phyloP scores from a whole-genome alignment of 1,140 invertebrate genomes.

The Drosophila arizonae region DNA sequence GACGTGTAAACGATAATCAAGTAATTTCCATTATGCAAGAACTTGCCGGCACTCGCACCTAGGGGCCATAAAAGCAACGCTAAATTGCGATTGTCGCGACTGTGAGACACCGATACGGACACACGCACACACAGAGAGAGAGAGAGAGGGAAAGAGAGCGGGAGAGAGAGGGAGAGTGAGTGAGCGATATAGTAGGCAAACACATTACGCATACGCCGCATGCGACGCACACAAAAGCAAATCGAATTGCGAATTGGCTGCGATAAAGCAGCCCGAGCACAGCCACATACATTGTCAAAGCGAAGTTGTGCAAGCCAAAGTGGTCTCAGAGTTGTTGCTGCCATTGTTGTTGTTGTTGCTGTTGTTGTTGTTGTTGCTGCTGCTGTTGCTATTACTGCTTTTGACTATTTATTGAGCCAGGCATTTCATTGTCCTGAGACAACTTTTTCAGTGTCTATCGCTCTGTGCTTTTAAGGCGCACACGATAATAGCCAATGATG shows the following conservation, averaged over 20 bases:
- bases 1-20: conserved; percentile 80
- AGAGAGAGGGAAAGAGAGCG: conserved; percentile 5
- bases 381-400: conserved; percentile 22
- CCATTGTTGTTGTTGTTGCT: conserved; percentile 3
- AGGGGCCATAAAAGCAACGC: conserved; percentile 67
- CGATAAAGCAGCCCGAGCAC: conserved; percentile 49
- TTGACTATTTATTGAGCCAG: conserved; percentile 50
- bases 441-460: conserved; percentile 61
- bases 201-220: conserved; percentile 51
- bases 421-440: conserved; percentile 59
- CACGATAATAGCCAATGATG: conserved; percentile 76
- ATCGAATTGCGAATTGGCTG: conserved; percentile 72
- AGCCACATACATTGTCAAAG: conserved; percentile 19
- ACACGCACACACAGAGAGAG: conserved; percentile 47
- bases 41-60: conserved; percentile 34
- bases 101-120: conserved; percentile 31
- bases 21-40: conserved; percentile 76
- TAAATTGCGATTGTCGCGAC: conserved; percentile 78
- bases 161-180: conserved; percentile 9
- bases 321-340: conserved; percentile 18
- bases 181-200: not conserved
- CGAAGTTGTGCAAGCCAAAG: conserved; percentile 28
- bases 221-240: conserved; percentile 62
- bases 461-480: conserved; percentile 68
- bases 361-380: conserved; percentile 20